Evolutionary conservation across 2,113 vertebrate species (phyloP), one percentile per base, ranked within the genome.

Genomic region (Calyptomena viridis): DNA sequence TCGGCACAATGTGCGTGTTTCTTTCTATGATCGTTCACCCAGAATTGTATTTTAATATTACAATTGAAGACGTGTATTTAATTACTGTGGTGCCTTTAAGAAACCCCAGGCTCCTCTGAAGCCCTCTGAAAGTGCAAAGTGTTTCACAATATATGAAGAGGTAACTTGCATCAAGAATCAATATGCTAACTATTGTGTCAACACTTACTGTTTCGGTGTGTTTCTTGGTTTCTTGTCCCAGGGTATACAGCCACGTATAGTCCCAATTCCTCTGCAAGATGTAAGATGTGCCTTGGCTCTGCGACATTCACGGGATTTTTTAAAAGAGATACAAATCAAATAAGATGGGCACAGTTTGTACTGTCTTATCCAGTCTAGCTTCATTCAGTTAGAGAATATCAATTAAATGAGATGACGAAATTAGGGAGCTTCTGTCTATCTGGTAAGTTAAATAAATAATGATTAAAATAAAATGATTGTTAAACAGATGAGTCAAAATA

Each of bases 151-250:
- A 28, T 46, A 86, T 49, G 79, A 77, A 88, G 79, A 94, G 47
- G 66, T 92, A 88, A 96, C 91, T 95, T 93, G 80, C 86, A 92
- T 72, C 56, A 68, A 95, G 72, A 96, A 92, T 81, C 87, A 95
- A 94, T 96, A 96, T 81, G 83, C 74, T 94, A 95, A 96, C 95
- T 95, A 60, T 72, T 85, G 60, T 95, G 93, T 95, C 91, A 93
- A 67, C 39, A 4, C 74, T 86, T 58, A 73, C 20, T 92, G 76
- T 80, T 94, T 74, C 59, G 58, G 68, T 0, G 0, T 77, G 68
- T 75, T 80, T 91, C 67, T 87, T 82, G 78, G 63, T 87, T 93
- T 59, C 71, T 78, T 39, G 75, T 96, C 88, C 79, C 24, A 46
- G 72, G 37, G n/a, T 73, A 22, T 30, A 37, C 31, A 76, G 74